Base-by-base conservation (phyloP, 2,888 invertebrate genomes). In the Thumatha senex region DNA sequence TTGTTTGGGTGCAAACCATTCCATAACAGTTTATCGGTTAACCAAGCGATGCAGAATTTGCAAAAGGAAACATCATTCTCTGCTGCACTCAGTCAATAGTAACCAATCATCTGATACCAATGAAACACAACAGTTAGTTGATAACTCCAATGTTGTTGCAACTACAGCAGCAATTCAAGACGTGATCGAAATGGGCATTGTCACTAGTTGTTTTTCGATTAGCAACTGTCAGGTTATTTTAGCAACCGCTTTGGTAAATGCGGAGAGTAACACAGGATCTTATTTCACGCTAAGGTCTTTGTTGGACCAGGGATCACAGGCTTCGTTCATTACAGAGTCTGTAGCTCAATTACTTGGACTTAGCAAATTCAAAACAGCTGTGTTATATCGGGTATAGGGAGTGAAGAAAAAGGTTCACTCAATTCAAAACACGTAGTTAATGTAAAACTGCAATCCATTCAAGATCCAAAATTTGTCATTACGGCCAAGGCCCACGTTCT, bases 51-150 rank as follows among this genome's bases (percentile, higher is more conserved):
- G n/a, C 11, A 39, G 18, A 39, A 39, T 39, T n/a, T 39, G 24
- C n/a, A 18, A 39, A 39, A n/a, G 11, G 24, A 39, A 39, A 39
- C 39, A 39, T 39, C 39, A 39, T 39, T 39, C 39, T 4, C 39
- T 24, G 35, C 35, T 35, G 7, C 35, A 35, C 13, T 35, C n/a
- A 2, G 1, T 2, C 1, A 35, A 35, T 7, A 13, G 0, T 7
- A 30, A 30, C 30, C 30, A 30, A 35, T 35, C 12, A 35, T 7
- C 12, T 13, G 13, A 13, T 35, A 12, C 12, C 11, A 35, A 35
- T 0, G 12, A 13, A 12, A 12, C n/a, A n/a, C 11, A 35, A 34
- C n/a, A 34, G 1, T n/a, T n/a, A 34, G 34, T 34, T 34, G 34
- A 34, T 12, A 11, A 34, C n/a, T n/a, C n/a, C 11, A 7, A n/a